Evolutionary conservation across 1,140 invertebrate genomes (phyloP).

Genomic region (Drosophila santomea): DNA sequence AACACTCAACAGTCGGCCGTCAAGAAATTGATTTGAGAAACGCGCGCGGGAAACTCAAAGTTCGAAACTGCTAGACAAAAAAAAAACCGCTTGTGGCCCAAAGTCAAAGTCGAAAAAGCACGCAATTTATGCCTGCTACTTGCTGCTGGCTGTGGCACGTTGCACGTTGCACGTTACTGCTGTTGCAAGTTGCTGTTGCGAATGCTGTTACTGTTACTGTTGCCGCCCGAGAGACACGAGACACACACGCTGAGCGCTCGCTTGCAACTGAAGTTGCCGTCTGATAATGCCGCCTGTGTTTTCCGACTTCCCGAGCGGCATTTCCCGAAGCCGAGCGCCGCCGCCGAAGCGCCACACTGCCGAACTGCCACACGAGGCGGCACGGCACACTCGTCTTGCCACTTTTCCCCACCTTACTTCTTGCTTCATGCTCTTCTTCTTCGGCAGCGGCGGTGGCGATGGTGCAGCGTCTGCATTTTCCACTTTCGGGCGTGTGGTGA

Average conservation of each 20-base stretch:
- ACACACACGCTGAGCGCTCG: slow-evolving; percentile 74
- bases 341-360: background rate
- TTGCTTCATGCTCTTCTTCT: background rate
- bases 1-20: slow-evolving; percentile 11
- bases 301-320: slow-evolving; percentile 21
- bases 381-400: slow-evolving; percentile 35
- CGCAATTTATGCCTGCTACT: slow-evolving; percentile 12
- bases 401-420: slow-evolving; percentile 46
- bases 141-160: slow-evolving; percentile 2
- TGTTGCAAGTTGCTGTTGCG: slow-evolving; percentile 19
- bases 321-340: slow-evolving; percentile 22
- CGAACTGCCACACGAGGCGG: background rate
- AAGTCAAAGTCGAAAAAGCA: slow-evolving; percentile 22
- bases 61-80: background rate
- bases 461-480: slow-evolving; percentile 61
- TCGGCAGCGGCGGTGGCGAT: slow-evolving; percentile 2
- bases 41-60: slow-evolving; percentile 4
- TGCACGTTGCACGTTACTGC: background rate
- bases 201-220: background rate
- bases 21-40: slow-evolving; percentile 5
- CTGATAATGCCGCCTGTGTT: slow-evolving; percentile 66
- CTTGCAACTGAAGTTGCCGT: slow-evolving; percentile 75
- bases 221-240: slow-evolving; percentile 56
- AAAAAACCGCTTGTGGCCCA: slow-evolving; percentile 1
- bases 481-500: slow-evolving; percentile 66